These are phyloP conservation scores for Monodelphis domestica DNA, from an alignment of 2,797 vertebrate species.

Conservation along the genomic window DNA sequence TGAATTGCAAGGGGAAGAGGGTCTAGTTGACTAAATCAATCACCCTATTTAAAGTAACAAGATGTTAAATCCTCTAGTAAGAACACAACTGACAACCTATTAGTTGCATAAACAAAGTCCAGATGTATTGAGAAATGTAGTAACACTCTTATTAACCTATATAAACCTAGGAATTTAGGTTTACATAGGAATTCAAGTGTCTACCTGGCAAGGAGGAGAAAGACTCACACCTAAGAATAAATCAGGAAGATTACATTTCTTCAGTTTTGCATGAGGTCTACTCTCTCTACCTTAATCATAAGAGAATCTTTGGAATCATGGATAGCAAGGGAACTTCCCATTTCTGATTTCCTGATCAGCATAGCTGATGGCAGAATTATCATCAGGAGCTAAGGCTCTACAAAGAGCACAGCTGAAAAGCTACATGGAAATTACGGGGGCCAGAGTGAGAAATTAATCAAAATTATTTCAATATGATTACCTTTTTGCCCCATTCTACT, in stretches of 20 bases:
- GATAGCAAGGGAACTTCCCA: neutral
- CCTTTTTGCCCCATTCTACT: neutral
- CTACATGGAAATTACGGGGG: neutral
- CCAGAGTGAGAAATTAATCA: neutral
- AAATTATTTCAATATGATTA: neutral
- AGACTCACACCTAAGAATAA: neutral
- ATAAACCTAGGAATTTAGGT: neutral
- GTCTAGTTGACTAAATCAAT: neutral
- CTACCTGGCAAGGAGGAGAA: neutral
- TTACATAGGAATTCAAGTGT: neutral
- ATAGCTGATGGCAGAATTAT: neutral
- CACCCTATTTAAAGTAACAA: neutral
- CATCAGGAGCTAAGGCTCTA: too few species aligned
- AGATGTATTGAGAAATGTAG: neutral
- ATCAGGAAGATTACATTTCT: neutral
- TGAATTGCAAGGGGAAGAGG: neutral
- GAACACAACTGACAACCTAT: neutral
- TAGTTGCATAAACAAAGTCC: neutral
- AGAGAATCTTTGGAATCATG: neutral
- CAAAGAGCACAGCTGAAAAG: neutral
- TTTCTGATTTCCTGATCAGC: neutral
- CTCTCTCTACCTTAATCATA: neutral
- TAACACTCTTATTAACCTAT: neutral
- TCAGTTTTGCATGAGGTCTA: neutral
- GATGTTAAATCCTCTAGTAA: neutral